A percentile compares a stretch with the other conserved stretches of the same genome.
Conservation (phyloP, 2,888 invertebrate genomes). For the Coelinius sp. region DNA sequence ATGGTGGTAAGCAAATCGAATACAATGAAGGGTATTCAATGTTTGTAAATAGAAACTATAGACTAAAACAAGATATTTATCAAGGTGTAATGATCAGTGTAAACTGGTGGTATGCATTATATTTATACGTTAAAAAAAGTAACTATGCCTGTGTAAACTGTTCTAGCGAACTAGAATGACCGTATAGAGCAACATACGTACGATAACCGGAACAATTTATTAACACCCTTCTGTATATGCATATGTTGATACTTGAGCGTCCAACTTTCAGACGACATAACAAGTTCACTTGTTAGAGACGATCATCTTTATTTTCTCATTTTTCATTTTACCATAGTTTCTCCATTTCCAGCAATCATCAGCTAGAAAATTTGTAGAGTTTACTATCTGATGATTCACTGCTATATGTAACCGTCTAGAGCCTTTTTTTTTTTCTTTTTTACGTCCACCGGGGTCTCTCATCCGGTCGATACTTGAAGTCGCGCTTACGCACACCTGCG, state of each 20-base stretch:
- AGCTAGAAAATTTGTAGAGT: background rate
- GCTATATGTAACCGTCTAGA: conserved; percentile 6
- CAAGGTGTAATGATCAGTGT: conserved; percentile 10
- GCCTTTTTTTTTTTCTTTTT: conserved; percentile 3
- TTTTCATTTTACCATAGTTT: background rate
- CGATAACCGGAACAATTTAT: conserved; percentile 63
- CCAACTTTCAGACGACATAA: conserved; percentile 41
- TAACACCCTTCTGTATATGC: conserved; percentile 51
- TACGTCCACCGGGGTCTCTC: conserved; percentile 10
- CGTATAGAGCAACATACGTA: conserved; percentile 36
- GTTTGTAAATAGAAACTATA: background rate
- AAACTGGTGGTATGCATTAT: conserved; percentile 4
- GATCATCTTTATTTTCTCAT: conserved; percentile 45
- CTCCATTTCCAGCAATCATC: conserved; percentile 15
- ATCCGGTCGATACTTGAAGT: conserved; percentile 37
- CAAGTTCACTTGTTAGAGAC: conserved; percentile 43
- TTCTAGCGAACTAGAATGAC: conserved; percentile 23
- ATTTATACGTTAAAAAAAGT: conserved; percentile 20
- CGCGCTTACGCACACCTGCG: conserved; percentile 38
- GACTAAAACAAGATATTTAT: background rate
- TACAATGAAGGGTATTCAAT: too few relatives aligned
- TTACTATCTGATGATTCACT: background rate
- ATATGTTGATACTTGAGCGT: conserved; percentile 31
- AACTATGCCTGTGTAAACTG: conserved; percentile 17
- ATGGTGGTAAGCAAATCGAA: too few relatives aligned